Percentiles rank a stretch among this genome's conserved stretches.
Conservation (phyloP, 1,140 invertebrate genomes). For the Mercenaria mercenaria region DNA sequence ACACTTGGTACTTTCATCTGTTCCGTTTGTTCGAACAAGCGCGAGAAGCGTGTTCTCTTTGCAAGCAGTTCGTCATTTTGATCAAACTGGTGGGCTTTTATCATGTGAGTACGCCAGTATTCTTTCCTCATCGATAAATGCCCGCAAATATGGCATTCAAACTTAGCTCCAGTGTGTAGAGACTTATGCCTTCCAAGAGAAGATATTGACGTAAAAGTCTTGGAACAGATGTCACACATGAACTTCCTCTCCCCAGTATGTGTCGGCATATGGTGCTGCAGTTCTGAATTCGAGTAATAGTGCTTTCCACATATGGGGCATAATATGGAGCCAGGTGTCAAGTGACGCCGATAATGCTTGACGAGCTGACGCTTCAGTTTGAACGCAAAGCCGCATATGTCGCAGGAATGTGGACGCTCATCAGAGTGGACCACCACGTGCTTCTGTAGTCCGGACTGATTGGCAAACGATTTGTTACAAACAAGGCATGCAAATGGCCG, state of each 20-base stretch:
- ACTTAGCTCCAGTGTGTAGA: conserved; percentile 8
- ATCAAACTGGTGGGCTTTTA: neutral
- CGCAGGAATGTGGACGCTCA: conserved; percentile 88
- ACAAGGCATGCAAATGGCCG: conserved; percentile 95
- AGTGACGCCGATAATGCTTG: conserved; percentile 86
- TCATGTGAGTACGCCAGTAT: conserved; percentile 2
- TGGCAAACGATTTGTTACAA: conserved; percentile 96
- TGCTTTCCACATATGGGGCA: conserved; percentile 46
- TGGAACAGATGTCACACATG: conserved; percentile 51
- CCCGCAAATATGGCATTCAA: conserved; percentile 31
- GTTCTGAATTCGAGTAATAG: conserved; percentile 9
- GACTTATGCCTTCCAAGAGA: neutral
- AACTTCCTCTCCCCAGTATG: conserved; percentile 59
- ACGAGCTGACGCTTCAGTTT: conserved; percentile 95
- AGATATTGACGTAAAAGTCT: conserved; percentile 33
- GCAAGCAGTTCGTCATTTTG: conserved; percentile 15
- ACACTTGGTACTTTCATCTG: neutral
- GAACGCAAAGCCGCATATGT: conserved; percentile 95
- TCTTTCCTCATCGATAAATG: neutral
- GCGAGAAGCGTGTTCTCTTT: neutral
- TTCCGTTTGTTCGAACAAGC: neutral
- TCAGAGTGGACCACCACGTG: conserved; percentile 50
- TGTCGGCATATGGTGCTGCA: conserved; percentile 41
- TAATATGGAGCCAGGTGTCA: neutral
- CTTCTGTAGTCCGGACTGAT: conserved; percentile 84